Evolutionary conservation across 2,888 invertebrate species (phyloP).

Genomic region (Caenorhabditis sp.): DNA sequence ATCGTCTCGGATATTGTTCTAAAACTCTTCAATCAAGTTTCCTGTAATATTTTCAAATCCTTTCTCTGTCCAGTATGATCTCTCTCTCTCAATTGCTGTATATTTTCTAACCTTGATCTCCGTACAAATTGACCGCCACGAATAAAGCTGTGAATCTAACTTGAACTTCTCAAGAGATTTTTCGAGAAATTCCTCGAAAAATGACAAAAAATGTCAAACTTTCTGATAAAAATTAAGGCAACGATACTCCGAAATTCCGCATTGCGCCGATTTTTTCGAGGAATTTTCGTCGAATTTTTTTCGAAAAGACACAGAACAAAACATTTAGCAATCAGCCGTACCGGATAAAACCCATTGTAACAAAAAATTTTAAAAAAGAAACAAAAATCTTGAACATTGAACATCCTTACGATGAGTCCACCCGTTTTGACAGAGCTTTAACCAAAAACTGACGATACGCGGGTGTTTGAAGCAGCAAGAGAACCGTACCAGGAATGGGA

Average conservation of each 20-base stretch:
- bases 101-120: conserved; percentile 24
- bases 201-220: no score
- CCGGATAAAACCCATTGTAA: background rate
- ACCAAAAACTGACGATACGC: conserved; percentile 21
- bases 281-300: no score
- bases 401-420: conserved; percentile 9
- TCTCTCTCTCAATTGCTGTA: background rate
- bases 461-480: conserved; percentile 29
- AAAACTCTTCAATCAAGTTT: background rate
- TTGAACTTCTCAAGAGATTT: conserved; percentile 10
- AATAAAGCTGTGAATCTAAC: conserved; percentile 45
- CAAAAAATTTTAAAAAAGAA: background rate
- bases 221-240: no score
- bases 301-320: no score
- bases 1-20: background rate
- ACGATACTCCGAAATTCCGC: no score
- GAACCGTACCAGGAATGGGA: conserved; percentile 47
- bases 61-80: conserved; percentile 21
- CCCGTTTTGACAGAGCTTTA: background rate
- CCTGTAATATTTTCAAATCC: background rate
- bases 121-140: conserved; percentile 47
- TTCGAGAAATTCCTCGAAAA: no score
- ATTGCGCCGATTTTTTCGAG: no score
- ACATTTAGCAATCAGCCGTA: conserved; percentile 31
- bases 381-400: background rate